Conservation (phyloP, 2,888 invertebrate genomes). For the Hermodice carunculata region DNA sequence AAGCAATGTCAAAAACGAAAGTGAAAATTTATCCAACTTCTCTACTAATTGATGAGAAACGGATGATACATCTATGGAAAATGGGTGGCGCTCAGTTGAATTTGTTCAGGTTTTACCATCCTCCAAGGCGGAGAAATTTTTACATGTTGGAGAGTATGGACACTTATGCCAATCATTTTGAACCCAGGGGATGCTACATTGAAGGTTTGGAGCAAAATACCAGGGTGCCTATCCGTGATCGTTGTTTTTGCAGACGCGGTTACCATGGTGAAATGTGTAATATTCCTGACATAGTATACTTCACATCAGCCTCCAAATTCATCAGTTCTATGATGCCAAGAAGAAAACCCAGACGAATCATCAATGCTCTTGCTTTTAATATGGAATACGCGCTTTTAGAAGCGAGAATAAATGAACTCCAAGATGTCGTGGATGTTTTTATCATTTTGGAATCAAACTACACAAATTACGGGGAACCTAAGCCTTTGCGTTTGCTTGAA, state of each 20-base stretch:
- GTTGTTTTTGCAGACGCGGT: slow-evolving; percentile 25
- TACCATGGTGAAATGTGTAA: slow-evolving; percentile 36
- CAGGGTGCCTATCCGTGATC: not conserved
- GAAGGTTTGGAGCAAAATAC: not conserved
- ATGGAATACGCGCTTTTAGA: slow-evolving; percentile 38
- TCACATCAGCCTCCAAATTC: slow-evolving; percentile 24
- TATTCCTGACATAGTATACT: slow-evolving; percentile 28
- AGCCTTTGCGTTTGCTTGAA: slow-evolving; percentile 69
- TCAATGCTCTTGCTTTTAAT: slow-evolving; percentile 36
- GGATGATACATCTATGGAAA: no score
- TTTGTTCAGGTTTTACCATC: no score
- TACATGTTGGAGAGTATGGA: not conserved
- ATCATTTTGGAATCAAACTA: slow-evolving; percentile 72
- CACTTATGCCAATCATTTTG: not conserved
- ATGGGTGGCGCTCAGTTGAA: no score
- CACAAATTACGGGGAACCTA: slow-evolving; percentile 58
- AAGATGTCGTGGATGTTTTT: slow-evolving; percentile 77
- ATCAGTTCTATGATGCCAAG: slow-evolving; percentile 10
- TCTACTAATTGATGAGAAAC: no score
- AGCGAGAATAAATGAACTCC: slow-evolving; percentile 76
- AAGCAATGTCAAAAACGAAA: no score
- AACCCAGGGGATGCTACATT: not conserved
- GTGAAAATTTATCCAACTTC: no score
- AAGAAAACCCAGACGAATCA: slow-evolving; percentile 27
- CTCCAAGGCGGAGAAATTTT: no score